Evolutionary conservation across 2,888 invertebrate genomes (phyloP).

Genomic region (Spodoptera exigua): DNA sequence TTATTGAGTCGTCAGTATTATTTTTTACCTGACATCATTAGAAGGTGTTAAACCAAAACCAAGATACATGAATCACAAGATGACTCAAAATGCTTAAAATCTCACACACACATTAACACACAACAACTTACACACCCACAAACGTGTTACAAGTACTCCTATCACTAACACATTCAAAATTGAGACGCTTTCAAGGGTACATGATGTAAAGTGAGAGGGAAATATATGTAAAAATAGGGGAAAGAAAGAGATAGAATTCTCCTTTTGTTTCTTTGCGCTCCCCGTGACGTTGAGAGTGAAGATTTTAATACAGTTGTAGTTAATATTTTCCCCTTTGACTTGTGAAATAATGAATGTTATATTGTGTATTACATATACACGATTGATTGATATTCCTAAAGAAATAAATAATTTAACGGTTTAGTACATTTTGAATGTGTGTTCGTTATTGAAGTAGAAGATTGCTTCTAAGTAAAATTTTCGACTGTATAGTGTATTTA

Average conservation of each 20-base stretch:
- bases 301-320: constrained; percentile 86
- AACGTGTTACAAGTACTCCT: constrained; percentile 66
- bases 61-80: constrained; percentile 60
- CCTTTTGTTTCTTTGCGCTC: constrained; percentile 88
- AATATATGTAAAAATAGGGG: constrained; percentile 69
- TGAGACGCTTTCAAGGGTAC: constrained; percentile 82
- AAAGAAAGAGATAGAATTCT: constrained; percentile 70
- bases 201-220: constrained; percentile 74
- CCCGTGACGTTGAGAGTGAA: constrained; percentile 77
- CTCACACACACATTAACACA: constrained; percentile 61
- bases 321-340: constrained; percentile 72
- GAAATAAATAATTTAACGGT: too few relatives aligned
- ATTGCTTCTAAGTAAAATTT: too few relatives aligned
- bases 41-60: constrained; percentile 41
- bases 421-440: too few relatives aligned
- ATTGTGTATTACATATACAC: constrained; percentile 1
- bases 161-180: constrained; percentile 78
- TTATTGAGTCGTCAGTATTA: neutral
- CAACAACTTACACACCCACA: constrained; percentile 66
- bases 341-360: constrained; percentile 53
- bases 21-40: constrained; percentile 20
- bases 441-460: too few relatives aligned
- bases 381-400: too few relatives aligned
- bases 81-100: constrained; percentile 64
- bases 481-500: too few relatives aligned